Evolutionary conservation across 2,888 invertebrate species (phyloP), one percentile per base, ranked within the genome.

Genomic region (Lithosia quadra): DNA sequence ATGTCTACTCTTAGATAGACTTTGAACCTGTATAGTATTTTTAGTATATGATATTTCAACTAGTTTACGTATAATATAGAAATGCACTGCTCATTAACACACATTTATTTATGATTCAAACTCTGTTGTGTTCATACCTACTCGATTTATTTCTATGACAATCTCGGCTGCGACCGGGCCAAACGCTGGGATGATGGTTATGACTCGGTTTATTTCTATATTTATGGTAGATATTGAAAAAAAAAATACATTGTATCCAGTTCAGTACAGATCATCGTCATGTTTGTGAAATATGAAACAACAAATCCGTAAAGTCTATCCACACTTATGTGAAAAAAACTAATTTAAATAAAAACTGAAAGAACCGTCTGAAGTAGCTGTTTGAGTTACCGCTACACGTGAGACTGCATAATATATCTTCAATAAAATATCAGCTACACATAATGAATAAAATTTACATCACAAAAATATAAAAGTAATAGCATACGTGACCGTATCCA

Each of bases 401-500:
- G 70, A 67, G 60, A 18, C 60, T 49, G 70, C 70, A 71, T 71
- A 28, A 28, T 28, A 5, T 28, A 67, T 64, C 34, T 66, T 67
- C 13, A 63, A 57, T 39, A 43, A 65, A 61, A 43, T 13, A n/a
- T 33, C 21, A 49, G 43, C 60, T 43, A 56, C 49, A 62, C 53
- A 21, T 10, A 28, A 22, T 77, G 71, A 74, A 75, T 75, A 67
- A 64, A 74, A 74, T 72, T 71, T 67, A 73, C 73, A 74, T 69
- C 49, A 70, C 67, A 72, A 71, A 67, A 67, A 64, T 57, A 64
- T 64, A 24, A 36, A n/a, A 55, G n/a, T 22, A 61, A 67, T 21
- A 57, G 55, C 33, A 33, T 63, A 67, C 69, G 71, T 67, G 65
- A 65, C 72, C 72, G 53, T 74, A 78, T 87, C 89, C 90, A 88